Conservation (phyloP, 2,113 vertebrate species). For the Recurvirostra avosetta region DNA sequence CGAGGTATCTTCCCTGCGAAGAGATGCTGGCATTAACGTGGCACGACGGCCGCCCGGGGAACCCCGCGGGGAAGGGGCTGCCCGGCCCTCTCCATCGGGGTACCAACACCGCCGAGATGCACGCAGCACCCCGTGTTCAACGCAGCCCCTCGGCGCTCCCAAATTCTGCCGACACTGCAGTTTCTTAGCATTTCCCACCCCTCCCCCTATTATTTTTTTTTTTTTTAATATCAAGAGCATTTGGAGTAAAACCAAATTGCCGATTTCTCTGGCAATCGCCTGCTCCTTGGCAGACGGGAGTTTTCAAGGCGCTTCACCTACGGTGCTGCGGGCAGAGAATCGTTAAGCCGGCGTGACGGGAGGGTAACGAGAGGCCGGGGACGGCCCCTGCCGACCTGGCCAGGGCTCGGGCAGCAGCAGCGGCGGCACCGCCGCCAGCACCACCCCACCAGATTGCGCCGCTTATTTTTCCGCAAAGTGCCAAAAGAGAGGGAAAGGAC, state of each 20-base stretch:
- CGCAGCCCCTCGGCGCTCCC: too few species aligned
- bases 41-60: accelerated
- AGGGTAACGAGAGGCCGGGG: not conserved
- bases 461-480: not conserved
- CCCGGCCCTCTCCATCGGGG: not conserved
- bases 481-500: not conserved
- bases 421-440: not conserved
- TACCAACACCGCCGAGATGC: not conserved
- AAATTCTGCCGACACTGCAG: not conserved
- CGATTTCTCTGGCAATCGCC: not conserved
- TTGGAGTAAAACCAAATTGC: not conserved
- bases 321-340: not conserved
- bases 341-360: accelerated
- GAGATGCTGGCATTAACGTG: accelerated
- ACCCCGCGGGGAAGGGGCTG: not conserved
- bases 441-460: not conserved
- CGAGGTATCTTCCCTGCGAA: not conserved
- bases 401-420: not conserved
- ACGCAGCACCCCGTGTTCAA: not conserved
- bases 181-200: not conserved
- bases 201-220: accelerated
- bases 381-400: not conserved
- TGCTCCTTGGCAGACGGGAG: not conserved
- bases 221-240: not conserved
- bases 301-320: not conserved